Percentiles rank a stretch among this genome's conserved stretches.
phyloP scores from a whole-genome alignment of 64 coral and sea anemone species.

The Anthopleura sola region DNA sequence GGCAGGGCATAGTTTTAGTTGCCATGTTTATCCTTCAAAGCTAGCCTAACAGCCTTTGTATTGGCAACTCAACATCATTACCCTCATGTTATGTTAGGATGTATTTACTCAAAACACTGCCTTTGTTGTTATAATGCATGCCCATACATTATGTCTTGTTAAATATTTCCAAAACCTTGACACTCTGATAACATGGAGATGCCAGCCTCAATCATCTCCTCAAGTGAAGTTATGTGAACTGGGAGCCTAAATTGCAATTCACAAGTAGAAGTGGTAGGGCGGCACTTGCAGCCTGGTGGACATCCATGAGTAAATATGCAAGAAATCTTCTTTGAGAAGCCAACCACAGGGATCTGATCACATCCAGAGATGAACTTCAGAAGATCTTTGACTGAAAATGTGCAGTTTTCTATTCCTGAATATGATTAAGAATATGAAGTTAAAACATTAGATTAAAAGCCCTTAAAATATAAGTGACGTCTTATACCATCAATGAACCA shows the following conservation, averaged over 20 bases:
- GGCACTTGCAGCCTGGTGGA: conserved; percentile 18
- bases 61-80: too few relatives aligned
- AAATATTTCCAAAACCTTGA: conserved; percentile 35
- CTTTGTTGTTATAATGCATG: too few relatives aligned
- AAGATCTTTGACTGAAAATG: conserved; percentile 31
- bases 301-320: conserved; percentile 35
- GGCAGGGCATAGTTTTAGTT: too few relatives aligned
- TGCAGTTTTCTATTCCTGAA: conserved; percentile 6
- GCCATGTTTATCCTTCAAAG: too few relatives aligned
- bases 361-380: conserved; percentile 34
- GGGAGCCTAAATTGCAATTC: conserved; percentile 43
- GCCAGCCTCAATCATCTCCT: conserved; percentile 41
- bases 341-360: conserved; percentile 4
- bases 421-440: not conserved
- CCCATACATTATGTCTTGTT: not conserved
- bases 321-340: conserved; percentile 34
- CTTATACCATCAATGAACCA: not conserved
- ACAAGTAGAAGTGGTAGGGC: conserved; percentile 62
- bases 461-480: not conserved
- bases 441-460: not conserved
- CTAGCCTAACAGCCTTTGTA: too few relatives aligned
- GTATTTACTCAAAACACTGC: too few relatives aligned
- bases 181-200: conserved; percentile 34
- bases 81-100: too few relatives aligned
- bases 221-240: conserved; percentile 27